Evolutionary conservation across 2,113 vertebrate species (phyloP), one percentile per base, ranked within the genome.

Genomic region (Grammomys surdaster): DNA sequence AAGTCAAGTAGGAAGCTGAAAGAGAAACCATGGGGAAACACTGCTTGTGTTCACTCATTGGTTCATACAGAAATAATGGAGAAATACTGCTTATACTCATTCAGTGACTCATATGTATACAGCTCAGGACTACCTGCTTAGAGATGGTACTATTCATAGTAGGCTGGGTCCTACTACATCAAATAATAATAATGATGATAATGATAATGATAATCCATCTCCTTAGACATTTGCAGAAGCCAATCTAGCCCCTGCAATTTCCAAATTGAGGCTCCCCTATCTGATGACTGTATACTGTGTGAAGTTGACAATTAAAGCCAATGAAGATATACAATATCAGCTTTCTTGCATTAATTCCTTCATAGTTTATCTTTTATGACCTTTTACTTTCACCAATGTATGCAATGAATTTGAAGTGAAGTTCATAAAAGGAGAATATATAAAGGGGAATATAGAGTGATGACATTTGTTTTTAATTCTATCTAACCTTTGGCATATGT

Each of bases 401-500:
- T 84, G 14, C 48, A 80, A 51, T 80, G 9, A 82, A 81, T 81
- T 10, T 16, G 65, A 89, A 95, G 65, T 67, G 11, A 31, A 31
- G 28, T 67, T 67, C 26, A 67, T 31, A 67, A 60, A 91, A 91
- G 72, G 11, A 96, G 24, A 46, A 89, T 76, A 60, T 22, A 80
- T 0, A 72, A 70, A 91, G 56, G 16, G 93, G 31, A 56, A 86
- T 76, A 69, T 24, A 75, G 0, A 20, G 60, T 31, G 36, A 14
- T 58, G 86, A 11, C 95, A 63, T 72, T 96, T 82, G 36, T 93
- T 85, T 75, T 82, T 90, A 81, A 89, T 81, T 0, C 12, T 76
- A 3, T 89, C 14, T 82, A 12, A 16, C 17, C 16, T 65, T 84
- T 43, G 51, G 51, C 16, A 26, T 60, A 36, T 73, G 14, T 95